Conservation (phyloP, 2,113 vertebrate species). For the Nerophis ophidion region DNA sequence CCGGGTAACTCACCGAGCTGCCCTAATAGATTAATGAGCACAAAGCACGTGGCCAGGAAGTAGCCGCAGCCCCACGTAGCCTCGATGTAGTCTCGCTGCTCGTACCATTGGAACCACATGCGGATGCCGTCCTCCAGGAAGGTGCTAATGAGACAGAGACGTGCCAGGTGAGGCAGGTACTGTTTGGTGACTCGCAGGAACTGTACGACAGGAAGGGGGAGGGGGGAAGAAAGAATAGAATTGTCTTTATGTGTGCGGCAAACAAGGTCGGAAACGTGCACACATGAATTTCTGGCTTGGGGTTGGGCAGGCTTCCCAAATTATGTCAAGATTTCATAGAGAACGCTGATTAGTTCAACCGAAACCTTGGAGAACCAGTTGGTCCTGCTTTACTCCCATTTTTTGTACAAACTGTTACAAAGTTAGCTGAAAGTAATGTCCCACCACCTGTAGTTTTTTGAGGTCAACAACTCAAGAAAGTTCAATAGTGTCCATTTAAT, state of each 20-base stretch:
- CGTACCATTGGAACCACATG: slow-evolving; percentile 99
- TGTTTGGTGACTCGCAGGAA: slow-evolving; percentile 96
- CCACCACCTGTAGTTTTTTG: too few relatives aligned
- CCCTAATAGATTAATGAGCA: slow-evolving; percentile 89
- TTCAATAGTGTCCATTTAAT: too few relatives aligned
- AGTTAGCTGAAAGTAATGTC: too few relatives aligned
- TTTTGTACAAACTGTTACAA: neutral
- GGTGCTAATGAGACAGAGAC: slow-evolving; percentile 95
- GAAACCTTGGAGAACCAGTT: neutral
- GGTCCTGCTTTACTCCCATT: neutral
- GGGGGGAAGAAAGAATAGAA: too few relatives aligned
- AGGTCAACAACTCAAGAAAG: too few relatives aligned
- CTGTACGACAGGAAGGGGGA: slow-evolving; percentile 54
- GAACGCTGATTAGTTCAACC: too few relatives aligned
- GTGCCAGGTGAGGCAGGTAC: slow-evolving; percentile 92
- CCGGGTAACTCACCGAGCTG: slow-evolving; percentile 82
- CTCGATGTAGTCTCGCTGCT: slow-evolving; percentile 96
- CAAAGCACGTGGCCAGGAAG: slow-evolving; percentile 87
- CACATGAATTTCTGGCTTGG: neutral
- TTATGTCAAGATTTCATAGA: too few relatives aligned
- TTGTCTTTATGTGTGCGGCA: too few relatives aligned
- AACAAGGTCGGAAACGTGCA: too few relatives aligned
- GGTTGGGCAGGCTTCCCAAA: neutral
- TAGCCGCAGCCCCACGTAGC: slow-evolving; percentile 93
- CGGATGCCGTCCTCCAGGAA: slow-evolving; percentile 97